Conservation (phyloP, 2,797 vertebrate species). For the Zalophus californianus region DNA sequence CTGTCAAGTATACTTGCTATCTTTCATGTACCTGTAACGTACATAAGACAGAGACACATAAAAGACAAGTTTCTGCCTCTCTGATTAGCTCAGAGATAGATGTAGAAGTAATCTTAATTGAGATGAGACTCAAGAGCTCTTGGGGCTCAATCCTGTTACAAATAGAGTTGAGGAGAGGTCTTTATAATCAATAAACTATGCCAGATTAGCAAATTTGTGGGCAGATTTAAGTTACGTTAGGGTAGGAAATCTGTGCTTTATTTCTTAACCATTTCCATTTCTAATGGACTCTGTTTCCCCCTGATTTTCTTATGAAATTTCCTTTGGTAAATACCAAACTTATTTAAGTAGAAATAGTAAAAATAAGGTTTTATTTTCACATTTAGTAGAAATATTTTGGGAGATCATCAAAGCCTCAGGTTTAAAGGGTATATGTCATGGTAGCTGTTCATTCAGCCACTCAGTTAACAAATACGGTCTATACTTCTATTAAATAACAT, state of each 20-base stretch:
- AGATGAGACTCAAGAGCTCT: background rate
- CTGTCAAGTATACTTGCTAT: background rate
- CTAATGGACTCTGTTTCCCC: background rate
- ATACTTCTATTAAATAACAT: slow-evolving; percentile 18
- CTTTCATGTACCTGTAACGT: background rate
- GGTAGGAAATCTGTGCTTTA: background rate
- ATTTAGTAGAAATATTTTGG: background rate
- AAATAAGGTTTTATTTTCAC: background rate
- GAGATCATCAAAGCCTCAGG: background rate
- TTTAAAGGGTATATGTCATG: background rate
- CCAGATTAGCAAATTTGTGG: background rate
- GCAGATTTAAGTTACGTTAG: background rate
- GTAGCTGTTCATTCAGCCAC: background rate
- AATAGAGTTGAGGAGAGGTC: background rate
- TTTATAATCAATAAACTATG: background rate
- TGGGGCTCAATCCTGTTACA: background rate
- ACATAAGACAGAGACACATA: background rate
- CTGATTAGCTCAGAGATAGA: background rate
- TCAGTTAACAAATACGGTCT: slow-evolving; percentile 8
- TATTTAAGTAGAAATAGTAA: background rate
- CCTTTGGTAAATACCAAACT: background rate
- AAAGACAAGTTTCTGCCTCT: background rate
- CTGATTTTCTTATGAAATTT: background rate
- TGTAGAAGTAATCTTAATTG: background rate
- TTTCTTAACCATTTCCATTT: background rate